Conservation (phyloP, 2,888 invertebrate species). For the Aporophyla nigra region DNA sequence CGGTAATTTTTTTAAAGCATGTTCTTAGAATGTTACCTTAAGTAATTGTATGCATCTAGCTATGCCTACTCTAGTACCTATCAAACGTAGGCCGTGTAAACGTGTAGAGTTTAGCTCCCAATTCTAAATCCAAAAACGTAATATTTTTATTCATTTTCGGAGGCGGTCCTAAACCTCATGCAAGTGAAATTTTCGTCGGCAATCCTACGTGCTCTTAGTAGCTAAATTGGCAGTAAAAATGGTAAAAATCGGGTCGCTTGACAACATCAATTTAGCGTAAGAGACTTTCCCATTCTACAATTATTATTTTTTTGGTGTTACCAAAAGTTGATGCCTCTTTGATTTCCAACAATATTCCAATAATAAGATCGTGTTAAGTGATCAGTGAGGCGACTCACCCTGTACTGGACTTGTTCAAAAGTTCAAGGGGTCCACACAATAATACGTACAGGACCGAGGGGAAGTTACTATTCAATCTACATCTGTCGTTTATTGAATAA, state of each 20-base stretch:
- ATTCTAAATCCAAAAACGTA: too few relatives aligned
- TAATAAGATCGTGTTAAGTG: neutral
- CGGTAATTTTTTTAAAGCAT: too few relatives aligned
- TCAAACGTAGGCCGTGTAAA: too few relatives aligned
- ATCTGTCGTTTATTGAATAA: neutral
- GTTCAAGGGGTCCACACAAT: neutral
- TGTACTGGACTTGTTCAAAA: neutral
- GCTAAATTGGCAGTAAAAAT: neutral
- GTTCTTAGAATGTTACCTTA: too few relatives aligned
- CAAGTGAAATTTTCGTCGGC: too few relatives aligned
- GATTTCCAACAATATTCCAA: neutral
- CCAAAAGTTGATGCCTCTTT: neutral
- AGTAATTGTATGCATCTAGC: too few relatives aligned
- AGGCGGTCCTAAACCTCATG: too few relatives aligned
- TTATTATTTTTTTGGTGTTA: neutral
- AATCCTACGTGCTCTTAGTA: neutral
- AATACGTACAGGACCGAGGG: neutral
- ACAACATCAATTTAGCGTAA: neutral
- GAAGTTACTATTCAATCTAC: conserved; percentile 1
- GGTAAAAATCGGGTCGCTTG: neutral
- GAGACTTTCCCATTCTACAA: neutral
- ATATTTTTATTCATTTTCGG: too few relatives aligned
- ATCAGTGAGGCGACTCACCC: too few relatives aligned
- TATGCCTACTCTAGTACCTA: too few relatives aligned
- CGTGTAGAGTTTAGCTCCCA: too few relatives aligned